Evolutionary conservation across 2,888 invertebrate species (phyloP).

Genomic region (Synanthedon myopaeformis): DNA sequence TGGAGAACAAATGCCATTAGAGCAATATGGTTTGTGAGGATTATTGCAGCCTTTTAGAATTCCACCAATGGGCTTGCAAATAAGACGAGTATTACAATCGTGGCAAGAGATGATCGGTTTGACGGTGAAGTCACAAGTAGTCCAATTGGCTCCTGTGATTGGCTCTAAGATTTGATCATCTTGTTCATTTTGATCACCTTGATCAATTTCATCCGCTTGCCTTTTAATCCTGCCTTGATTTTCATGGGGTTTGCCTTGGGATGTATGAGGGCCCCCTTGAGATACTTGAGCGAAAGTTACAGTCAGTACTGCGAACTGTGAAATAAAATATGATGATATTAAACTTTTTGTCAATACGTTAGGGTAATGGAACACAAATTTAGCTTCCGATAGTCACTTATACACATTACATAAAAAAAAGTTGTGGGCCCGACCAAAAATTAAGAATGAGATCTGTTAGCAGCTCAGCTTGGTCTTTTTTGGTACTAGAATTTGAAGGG

Average conservation of each 20-base stretch:
- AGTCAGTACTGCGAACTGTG: conserved; percentile 12
- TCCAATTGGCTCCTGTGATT: conserved; percentile 15
- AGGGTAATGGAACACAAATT: too few relatives aligned
- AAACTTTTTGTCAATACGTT: too few relatives aligned
- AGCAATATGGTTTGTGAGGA: conserved; percentile 31
- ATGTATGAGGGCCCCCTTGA: conserved; percentile 12
- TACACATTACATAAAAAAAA: too few relatives aligned
- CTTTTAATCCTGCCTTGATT: conserved; percentile 15
- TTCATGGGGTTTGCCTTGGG: conserved; percentile 5
- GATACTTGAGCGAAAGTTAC: conserved; percentile 10
- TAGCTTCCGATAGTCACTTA: too few relatives aligned
- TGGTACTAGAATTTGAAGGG: too few relatives aligned
- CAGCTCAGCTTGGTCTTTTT: too few relatives aligned
- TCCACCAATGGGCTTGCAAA: conserved; percentile 38
- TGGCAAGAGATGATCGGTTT: conserved; percentile 24
- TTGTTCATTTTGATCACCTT: conserved; percentile 1
- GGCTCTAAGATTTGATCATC: conserved; percentile 1
- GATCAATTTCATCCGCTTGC: conserved; percentile 5
- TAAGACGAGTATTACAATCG: conserved; percentile 32
- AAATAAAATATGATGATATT: background rate
- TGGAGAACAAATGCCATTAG: conserved; percentile 33
- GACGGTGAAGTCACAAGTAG: conserved; percentile 21
- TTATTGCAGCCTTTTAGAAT: conserved; percentile 24
- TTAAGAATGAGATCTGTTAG: too few relatives aligned
- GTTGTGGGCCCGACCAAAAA: too few relatives aligned